Conservation (phyloP, 2,888 invertebrate genomes). For the Sisyra terminalis region DNA sequence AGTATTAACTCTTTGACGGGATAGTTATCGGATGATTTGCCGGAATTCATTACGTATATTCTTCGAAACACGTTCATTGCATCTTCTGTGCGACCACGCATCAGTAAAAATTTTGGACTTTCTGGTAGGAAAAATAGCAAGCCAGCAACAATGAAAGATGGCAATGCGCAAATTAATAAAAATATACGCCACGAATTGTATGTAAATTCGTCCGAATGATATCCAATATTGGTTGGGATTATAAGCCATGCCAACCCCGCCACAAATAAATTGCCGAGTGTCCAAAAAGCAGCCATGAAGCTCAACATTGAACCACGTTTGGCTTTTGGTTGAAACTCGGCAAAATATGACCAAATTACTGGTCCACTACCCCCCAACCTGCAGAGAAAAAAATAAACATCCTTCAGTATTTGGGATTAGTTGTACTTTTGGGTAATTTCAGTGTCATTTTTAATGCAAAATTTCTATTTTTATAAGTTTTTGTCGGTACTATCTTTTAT, state of each 20-base stretch:
- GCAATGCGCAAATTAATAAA: constrained; percentile 71
- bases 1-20: constrained; percentile 54
- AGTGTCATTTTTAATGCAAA: no score
- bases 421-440: no score
- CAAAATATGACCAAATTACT: constrained; percentile 90
- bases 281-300: constrained; percentile 92
- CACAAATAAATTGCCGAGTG: constrained; percentile 80
- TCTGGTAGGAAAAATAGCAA: constrained; percentile 73
- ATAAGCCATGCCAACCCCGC: constrained; percentile 69
- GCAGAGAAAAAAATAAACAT: constrained; percentile 18
- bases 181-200: constrained; percentile 91
- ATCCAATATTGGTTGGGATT: constrained; percentile 59
- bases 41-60: constrained; percentile 70
- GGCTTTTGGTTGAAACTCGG: constrained; percentile 84
- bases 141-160: constrained; percentile 73
- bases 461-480: no score
- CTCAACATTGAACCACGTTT: constrained; percentile 85
- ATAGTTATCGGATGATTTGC: constrained; percentile 54
- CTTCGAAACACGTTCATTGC: constrained; percentile 67
- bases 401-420: no score
- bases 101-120: constrained; percentile 77
- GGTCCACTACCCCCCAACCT: constrained; percentile 81
- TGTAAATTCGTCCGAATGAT: constrained; percentile 46
- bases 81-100: constrained; percentile 61
- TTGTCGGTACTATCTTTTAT: no score